Conservation (phyloP, 1,140 invertebrate species). For the Lucilia sericata region DNA sequence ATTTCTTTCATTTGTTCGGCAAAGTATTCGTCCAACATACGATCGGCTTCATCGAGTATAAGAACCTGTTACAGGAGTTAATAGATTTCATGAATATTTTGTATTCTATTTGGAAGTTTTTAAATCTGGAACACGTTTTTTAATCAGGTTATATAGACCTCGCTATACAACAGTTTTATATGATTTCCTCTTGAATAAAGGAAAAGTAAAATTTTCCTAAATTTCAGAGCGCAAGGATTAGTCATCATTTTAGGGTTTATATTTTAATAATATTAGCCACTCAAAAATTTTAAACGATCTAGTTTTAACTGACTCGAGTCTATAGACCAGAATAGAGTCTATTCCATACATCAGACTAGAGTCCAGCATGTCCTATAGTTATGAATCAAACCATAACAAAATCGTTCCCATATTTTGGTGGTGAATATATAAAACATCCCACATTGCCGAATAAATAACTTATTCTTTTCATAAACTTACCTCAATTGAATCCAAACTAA, state of each 20-base stretch:
- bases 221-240: constrained; percentile 67
- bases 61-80: constrained; percentile 51
- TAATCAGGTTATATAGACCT: constrained; percentile 46
- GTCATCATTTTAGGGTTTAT: constrained; percentile 51
- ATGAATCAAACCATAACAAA: too few species aligned
- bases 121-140: not conserved
- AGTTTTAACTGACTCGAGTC: too few species aligned
- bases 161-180: constrained; percentile 34
- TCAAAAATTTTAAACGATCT: not conserved
- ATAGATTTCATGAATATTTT: not conserved
- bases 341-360: too few species aligned
- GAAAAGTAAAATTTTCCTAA: constrained; percentile 23
- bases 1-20: constrained; percentile 99
- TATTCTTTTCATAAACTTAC: constrained; percentile 68
- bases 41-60: constrained; percentile 67
- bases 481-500: constrained; percentile 91
- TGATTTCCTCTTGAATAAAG: not conserved
- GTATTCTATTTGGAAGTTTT: not conserved
- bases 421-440: too few species aligned
- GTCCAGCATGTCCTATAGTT: too few species aligned
- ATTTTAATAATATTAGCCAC: too few species aligned
- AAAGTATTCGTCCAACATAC: constrained; percentile 99
- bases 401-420: too few species aligned
- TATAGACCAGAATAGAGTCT: too few species aligned
- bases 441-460: too few species aligned